phyloP scores from a whole-genome alignment of 2,888 invertebrate species.

The Acronicta alni region DNA sequence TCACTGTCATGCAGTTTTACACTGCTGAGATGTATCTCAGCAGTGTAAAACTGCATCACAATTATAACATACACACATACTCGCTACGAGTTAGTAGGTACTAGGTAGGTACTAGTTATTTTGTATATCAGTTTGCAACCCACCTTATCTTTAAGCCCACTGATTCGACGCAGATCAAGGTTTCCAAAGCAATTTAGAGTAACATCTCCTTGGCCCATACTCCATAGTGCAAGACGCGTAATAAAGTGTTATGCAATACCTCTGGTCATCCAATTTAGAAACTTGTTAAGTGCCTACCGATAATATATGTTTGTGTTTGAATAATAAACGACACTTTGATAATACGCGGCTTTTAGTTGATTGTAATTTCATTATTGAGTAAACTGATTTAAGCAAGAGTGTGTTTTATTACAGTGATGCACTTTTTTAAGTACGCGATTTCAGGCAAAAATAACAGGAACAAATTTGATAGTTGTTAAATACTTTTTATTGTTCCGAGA shows the following conservation, averaged over 20 bases:
- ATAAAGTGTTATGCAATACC: constrained; percentile 35
- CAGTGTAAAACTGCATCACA: too few relatives aligned
- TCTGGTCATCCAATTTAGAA: constrained; percentile 47
- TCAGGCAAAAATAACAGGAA: too few relatives aligned
- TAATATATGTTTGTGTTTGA: constrained; percentile 26
- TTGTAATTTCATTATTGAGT: neutral
- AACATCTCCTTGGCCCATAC: constrained; percentile 43
- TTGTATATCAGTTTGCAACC: constrained; percentile 2
- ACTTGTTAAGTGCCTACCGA: constrained; percentile 18
- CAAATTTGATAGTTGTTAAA: too few relatives aligned
- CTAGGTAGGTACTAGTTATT: neutral
- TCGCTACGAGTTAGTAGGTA: neutral
- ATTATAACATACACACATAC: too few relatives aligned
- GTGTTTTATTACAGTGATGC: too few relatives aligned
- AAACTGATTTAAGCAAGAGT: neutral
- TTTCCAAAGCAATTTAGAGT: constrained; percentile 17
- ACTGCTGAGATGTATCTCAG: too few relatives aligned
- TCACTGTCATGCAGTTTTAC: too few relatives aligned
- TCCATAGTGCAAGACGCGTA: constrained; percentile 19
- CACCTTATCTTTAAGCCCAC: constrained; percentile 30
- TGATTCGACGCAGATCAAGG: constrained; percentile 36
- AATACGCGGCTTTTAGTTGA: constrained; percentile 11
- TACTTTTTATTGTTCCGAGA: too few relatives aligned
- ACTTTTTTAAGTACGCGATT: too few relatives aligned
- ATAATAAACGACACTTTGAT: constrained; percentile 25